phyloP scores from a whole-genome alignment of 2,797 vertebrate species.

The Danio kyathit region DNA sequence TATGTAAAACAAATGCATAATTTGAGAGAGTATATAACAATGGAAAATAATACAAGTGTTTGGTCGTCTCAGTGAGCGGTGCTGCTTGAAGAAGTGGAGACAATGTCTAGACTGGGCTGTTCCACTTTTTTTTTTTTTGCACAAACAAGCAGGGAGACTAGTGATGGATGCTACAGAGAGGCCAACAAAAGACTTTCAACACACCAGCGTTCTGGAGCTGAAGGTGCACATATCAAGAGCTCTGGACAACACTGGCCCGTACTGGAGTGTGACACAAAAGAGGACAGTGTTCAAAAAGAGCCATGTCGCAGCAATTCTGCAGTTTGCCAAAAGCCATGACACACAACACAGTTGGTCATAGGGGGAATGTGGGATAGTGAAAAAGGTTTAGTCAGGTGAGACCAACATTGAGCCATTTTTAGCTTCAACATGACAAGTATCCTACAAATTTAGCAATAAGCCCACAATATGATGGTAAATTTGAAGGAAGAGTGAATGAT shows the following conservation, averaged over 20 bases:
- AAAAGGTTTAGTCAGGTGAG: not conserved
- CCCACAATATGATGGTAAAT: not conserved
- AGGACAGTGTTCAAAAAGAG: not conserved
- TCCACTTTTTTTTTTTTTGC: not conserved
- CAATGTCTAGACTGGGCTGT: slow-evolving; percentile 15
- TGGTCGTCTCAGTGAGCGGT: not conserved
- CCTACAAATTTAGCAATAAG: not conserved
- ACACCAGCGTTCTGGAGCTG: slow-evolving; percentile 5
- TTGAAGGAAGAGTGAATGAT: not conserved
- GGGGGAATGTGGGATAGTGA: not conserved
- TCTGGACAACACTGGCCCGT: not conserved
- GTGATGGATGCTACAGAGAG: slow-evolving; percentile 12
- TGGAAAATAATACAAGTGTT: not conserved
- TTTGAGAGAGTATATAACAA: not conserved
- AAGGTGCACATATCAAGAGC: slow-evolving; percentile 25
- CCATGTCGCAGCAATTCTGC: slow-evolving; percentile 13
- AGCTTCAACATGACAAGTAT: not conserved
- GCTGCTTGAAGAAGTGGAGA: not conserved
- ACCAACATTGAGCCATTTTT: slow-evolving; percentile 2
- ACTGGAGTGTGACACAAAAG: slow-evolving; percentile 3
- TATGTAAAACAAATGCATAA: slow-evolving; percentile 10
- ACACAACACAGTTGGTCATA: not conserved
- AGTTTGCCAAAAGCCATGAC: slow-evolving; percentile 21
- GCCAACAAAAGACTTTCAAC: slow-evolving; percentile 23
- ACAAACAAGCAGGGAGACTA: slow-evolving; percentile 24